Evolutionary conservation across 2,888 invertebrate genomes (phyloP), one percentile per base, ranked within the genome.

Genomic region (Chaitophorus viminalis): DNA sequence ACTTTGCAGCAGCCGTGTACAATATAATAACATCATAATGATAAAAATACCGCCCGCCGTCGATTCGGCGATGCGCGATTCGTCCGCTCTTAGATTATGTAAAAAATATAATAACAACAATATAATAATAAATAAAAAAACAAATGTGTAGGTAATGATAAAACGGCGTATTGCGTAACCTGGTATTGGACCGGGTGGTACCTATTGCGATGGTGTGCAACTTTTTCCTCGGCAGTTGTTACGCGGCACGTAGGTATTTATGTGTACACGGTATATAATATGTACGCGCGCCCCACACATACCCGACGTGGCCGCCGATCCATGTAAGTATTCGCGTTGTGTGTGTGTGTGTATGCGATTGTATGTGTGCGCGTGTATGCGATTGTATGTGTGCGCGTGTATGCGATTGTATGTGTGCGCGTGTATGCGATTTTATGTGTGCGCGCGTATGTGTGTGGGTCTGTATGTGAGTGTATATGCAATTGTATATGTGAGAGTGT

Each of bases 21-120:
- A 46, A 29, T 31, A 76, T n/a, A 29, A 75, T 52, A 29, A 31
- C 18, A 52, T 11, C 39, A 8, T 39, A 39, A 39, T 77, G 29
- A 52, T 52, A 25, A 82, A 70, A 21, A 82, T 54, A 74, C 82
- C 82, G 36, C 72, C 82, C 54, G 82, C 72, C 82, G 70, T 36
- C 72, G 36, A 54, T 74, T 82, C 72, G 72, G n/a, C n/a, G n/a
- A n/a, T n/a, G n/a, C n/a, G n/a, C 72, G 33, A 72, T 72, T 82
- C 72, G 52, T 21, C 31, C 5, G 78, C 54, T 78, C 54, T 33
- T 33, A 25, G 29, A 78, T 60, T 78, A 33, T 60, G 54, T 54
- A 25, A 77, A 77, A 78, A 54, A 54, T 8, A 54, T 9, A 65
- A 65, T 29, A 70, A 70, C 17, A 31, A 70, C 17, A 31, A 14